Evolutionary conservation across 2,113 vertebrate genomes (phyloP), one percentile per base, ranked within the genome.

Genomic region (Antigone vipio): DNA sequence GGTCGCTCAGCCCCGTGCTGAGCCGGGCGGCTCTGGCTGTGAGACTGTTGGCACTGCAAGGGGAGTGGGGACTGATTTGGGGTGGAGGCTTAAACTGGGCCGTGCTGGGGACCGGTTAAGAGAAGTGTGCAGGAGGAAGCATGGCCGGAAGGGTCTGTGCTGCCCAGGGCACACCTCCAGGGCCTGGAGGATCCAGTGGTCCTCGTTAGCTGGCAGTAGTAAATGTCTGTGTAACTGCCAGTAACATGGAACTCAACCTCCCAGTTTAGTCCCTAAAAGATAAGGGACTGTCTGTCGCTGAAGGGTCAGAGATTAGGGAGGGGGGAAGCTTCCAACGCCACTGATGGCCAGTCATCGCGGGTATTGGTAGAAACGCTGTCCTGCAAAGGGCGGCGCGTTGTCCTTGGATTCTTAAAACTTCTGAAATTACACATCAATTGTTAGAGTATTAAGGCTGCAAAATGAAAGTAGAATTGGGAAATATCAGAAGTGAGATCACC

Each of bases 341-440:
- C 67, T 21, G 42, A 15, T 23, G 19, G 40, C 26, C 38, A 34
- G 5, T 15, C 17, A 3, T 12, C 0, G 1, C 4, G 5, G 32
- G 44, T 49, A 19, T 38, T 2, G 2, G 12, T 34, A 59, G 78
- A n/a, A 53, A 21, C 32, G 15, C 52, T 12, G 44, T 47, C 40
- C 24, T 67, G 40, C 32, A 49, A 62, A 21, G 24, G 32, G 69
- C 1, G 4, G 34, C 35, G 27, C 2, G 1, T 8, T 60, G 24
- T 42, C 35, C 49, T 87, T 32, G 49, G 30, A 8, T 58, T 21
- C 50, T 49, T 53, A 35, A 49, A 66, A 27, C 38, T 44, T 49
- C 13, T 27, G 50, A 53, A 47, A 16, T 29, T 7, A 9, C 67
- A 21, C 22, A 27, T 23, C 9, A 11, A 9, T 34, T 22, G 23